Conservation (phyloP, 2,797 vertebrate genomes). For the Aldrovandia affinis region DNA sequence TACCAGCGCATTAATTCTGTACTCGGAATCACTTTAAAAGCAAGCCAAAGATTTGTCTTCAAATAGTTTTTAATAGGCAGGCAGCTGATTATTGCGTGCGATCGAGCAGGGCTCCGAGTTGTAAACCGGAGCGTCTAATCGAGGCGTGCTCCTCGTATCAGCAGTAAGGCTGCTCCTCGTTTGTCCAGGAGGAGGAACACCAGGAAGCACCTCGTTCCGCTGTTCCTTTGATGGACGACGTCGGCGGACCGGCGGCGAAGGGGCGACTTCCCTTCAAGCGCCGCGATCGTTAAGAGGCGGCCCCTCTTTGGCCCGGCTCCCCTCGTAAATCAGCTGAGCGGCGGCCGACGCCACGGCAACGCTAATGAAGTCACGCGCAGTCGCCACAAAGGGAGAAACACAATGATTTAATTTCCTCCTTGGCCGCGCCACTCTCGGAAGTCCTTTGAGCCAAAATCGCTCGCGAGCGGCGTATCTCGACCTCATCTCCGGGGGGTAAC, state of each 20-base stretch:
- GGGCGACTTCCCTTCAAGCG: not conserved
- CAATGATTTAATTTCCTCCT: constrained; percentile 1
- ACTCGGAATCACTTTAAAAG: too few species aligned
- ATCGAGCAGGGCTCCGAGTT: not conserved
- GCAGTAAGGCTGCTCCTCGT: not conserved
- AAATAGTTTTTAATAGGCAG: not conserved
- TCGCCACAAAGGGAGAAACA: not conserved
- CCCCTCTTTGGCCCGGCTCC: not conserved
- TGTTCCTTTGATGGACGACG: not conserved
- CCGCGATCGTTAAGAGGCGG: constrained; percentile 2
- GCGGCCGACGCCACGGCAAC: not conserved
- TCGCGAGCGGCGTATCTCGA: not conserved
- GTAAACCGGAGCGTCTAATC: not conserved
- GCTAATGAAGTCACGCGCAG: constrained; percentile 5
- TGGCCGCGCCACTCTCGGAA: not conserved
- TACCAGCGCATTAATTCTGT: too few species aligned
- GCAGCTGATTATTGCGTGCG: not conserved
- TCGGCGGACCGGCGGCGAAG: not conserved
- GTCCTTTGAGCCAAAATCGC: not conserved
- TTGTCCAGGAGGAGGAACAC: not conserved
- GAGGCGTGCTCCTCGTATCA: not conserved
- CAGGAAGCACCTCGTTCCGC: not conserved
- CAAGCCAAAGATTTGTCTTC: too few species aligned
- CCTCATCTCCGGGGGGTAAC: not conserved
- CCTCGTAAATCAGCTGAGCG: not conserved